Conservation (phyloP, 2,797 vertebrate species). For the Peromyscus attwateri region DNA sequence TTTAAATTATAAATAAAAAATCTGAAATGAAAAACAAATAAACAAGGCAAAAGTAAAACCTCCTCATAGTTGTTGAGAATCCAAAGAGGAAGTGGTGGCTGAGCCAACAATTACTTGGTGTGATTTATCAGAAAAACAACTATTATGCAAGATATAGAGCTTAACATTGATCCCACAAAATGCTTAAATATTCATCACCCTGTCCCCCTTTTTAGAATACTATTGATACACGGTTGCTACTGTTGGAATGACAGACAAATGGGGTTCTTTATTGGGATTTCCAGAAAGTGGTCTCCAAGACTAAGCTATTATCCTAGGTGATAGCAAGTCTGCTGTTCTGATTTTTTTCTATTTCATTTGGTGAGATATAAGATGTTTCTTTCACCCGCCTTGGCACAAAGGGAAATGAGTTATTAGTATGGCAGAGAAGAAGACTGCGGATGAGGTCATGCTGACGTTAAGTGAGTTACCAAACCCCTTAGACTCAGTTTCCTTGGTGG, state of each 20-base stretch:
- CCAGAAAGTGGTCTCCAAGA: background rate
- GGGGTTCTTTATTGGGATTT: background rate
- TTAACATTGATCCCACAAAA: slow-evolving; percentile 55
- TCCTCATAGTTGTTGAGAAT: slow-evolving; percentile 36
- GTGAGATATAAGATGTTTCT: background rate
- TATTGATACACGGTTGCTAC: slow-evolving; percentile 18
- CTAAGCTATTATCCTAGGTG: background rate
- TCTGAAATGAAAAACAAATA: background rate
- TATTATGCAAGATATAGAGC: slow-evolving; percentile 69
- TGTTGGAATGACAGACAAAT: background rate
- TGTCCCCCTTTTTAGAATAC: background rate
- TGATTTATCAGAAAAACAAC: slow-evolving; percentile 73
- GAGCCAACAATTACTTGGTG: slow-evolving; percentile 62
- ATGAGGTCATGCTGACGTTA: slow-evolving; percentile 18
- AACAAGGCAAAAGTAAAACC: background rate
- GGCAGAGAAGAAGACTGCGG: background rate
- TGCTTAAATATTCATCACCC: slow-evolving; percentile 30
- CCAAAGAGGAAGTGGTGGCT: slow-evolving; percentile 63
- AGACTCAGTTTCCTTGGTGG: slow-evolving; percentile 4
- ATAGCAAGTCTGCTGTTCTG: background rate
- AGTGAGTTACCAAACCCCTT: slow-evolving; percentile 30
- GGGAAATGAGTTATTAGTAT: background rate
- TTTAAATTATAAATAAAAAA: background rate
- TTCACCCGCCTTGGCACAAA: background rate
- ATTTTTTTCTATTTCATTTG: slow-evolving; percentile 7